Evolutionary conservation across 2,888 invertebrate genomes (phyloP), one percentile per base, ranked within the genome.

Genomic region (Pristionchus fissidentatus): DNA sequence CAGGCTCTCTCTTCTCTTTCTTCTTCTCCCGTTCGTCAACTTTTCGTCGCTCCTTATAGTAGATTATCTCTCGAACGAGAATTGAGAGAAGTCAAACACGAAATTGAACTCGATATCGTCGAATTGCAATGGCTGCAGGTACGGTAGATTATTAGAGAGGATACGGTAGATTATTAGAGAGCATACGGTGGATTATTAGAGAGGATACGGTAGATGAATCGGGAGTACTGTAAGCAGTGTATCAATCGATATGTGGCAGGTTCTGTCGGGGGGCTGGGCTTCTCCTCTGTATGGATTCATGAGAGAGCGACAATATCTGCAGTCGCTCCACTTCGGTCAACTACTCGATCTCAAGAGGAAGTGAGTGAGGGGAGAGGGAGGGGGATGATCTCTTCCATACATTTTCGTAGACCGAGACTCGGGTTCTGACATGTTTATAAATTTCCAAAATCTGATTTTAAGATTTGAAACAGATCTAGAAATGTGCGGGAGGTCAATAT

Each of bases 221-320:
- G n/a, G n/a, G 32, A 4, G 8, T 49, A 52, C 13, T 77, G 1
- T 10, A 77, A 29, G 15, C 1, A 43, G 26, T 57, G n/a, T n/a
- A n/a, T n/a, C n/a, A n/a, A 60, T 60, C n/a, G 38, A 57, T 52
- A 8, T 26, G 55, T 15, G 32, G 19, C 83, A 94, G 91, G 95
- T 99, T 0, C 93, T 99, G 60, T 95, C 97, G 1, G 99, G 99
- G 94, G 99, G 99, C 0, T 99, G 99, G 99, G 98, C 98, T 0
- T 95, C 96, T 83, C 99, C 99, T 0, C 94, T 99, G 22, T 95
- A 95, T 89, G 99, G 99, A 22, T 99, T 99, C 92, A 99, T 99
- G 99, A 94, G 96, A 52, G 99, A 99, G 94, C 94, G 95, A 83
- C 96, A 99, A 93, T 98, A 95, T 93, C 85, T 89, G 3, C 89